Base-by-base conservation (phyloP, 2,888 invertebrate genomes). In the Plebejus argus region DNA sequence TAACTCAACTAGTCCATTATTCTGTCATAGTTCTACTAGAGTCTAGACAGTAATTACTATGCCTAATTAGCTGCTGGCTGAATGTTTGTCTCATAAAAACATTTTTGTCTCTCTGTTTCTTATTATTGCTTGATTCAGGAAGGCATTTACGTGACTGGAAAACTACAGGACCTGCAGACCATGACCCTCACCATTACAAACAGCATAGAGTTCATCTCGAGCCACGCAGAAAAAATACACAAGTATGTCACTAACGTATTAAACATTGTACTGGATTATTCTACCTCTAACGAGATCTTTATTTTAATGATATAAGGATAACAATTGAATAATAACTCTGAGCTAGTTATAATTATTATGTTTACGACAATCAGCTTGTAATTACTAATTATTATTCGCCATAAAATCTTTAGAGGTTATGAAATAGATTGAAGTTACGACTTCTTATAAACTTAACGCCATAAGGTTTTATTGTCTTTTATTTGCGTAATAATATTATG, bases 191-290 rank as follows among this genome's bases (percentile, higher is more conserved):
- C 84, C 1, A 90, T 93, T 18, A 90, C 89, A 8, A 83, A 85
- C 45, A 87, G 88, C 58, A 88, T 91, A 23, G 91, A 92, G 77
- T 92, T 88, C 80, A 81, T 90, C 74, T 88, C 86, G 3, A 89
- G 90, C 3, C 80, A 88, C 74, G 83, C 85, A 66, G 92, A 93
- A 83, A 88, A 90, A 84, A 53, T 91, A 7, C 83, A 86, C 49
- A 92, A 93, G 93, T 93, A 82, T 88, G 89, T 86, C 45, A 49
- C 35, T 66, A 28, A 66, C 66, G 66, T 66, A 45, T 45, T 45
- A 10, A 10, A 45, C 45, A 10, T 45, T 2, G 10, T 45, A 45
- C 18, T 15, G 15, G 15, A 53, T 53, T 53, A 53, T 15, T 20
- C 1, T 58, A n/a, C 58, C 20, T 53, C 53, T 53, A 53, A 1